Evolutionary conservation across 2,888 invertebrate genomes (phyloP).

Genomic region (Fragum whitleyi): DNA sequence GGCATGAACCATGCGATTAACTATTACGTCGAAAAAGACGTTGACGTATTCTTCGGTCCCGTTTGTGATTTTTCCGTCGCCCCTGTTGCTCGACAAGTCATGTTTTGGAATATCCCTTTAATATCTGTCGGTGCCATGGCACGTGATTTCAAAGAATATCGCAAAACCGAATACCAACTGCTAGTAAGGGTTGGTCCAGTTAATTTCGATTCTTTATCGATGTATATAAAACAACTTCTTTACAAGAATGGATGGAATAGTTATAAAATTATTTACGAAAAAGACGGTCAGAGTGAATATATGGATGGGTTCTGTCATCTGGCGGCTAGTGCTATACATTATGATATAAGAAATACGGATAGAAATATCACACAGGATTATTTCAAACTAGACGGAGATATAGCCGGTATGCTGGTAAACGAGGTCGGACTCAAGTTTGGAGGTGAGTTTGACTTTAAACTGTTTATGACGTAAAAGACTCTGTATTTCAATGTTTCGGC

Average conservation of each 20-base stretch:
- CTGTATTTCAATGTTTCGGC: too few species aligned
- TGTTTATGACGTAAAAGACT: neutral
- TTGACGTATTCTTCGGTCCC: constrained; percentile 83
- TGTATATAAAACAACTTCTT: constrained; percentile 62
- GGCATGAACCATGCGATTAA: constrained; percentile 79
- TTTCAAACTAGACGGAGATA: constrained; percentile 62
- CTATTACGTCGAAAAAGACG: constrained; percentile 72
- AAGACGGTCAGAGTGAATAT: constrained; percentile 89
- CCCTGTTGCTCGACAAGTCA: constrained; percentile 93
- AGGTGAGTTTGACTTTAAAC: constrained; percentile 70
- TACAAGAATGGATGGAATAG: constrained; percentile 66
- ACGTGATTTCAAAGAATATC: constrained; percentile 76
- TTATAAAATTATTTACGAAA: constrained; percentile 90
- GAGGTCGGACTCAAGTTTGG: constrained; percentile 75
- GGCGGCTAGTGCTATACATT: constrained; percentile 91
- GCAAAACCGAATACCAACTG: constrained; percentile 88
- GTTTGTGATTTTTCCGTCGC: constrained; percentile 90
- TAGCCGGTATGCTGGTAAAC: constrained; percentile 65
- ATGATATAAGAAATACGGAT: constrained; percentile 79
- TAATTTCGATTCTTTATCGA: constrained; percentile 75
- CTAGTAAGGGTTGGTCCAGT: constrained; percentile 87
- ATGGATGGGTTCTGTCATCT: constrained; percentile 91
- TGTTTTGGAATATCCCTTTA: constrained; percentile 94
- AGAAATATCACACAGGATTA: constrained; percentile 72
- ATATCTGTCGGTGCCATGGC: constrained; percentile 88